These are phyloP conservation scores for Epizoanthus stellaris DNA, from an alignment of 92 coral and sea anemone genomes.

Conservation along the genomic window DNA sequence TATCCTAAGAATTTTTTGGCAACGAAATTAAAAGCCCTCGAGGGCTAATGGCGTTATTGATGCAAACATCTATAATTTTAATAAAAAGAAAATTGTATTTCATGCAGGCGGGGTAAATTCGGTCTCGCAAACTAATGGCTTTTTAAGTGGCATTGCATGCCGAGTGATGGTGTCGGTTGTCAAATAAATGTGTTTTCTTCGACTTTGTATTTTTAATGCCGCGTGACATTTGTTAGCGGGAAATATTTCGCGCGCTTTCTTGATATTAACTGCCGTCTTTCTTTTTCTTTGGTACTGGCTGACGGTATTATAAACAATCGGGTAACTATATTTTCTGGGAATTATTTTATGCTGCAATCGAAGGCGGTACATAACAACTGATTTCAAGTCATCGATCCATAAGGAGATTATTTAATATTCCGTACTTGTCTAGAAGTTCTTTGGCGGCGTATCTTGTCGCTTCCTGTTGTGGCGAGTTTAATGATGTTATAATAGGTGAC, in stretches of 20 bases:
- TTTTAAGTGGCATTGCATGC: no score
- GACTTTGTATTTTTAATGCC: no score
- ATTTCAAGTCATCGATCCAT: neutral
- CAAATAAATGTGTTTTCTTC: no score
- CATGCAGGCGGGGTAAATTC: no score
- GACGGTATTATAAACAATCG: neutral
- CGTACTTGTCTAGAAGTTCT: no score
- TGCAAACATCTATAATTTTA: neutral
- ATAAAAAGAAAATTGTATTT: neutral
- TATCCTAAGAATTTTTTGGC: slow-evolving; percentile 2
- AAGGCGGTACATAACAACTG: neutral
- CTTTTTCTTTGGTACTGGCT: no score
- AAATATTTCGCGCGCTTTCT: no score
- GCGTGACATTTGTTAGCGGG: no score
- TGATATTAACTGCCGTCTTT: no score
- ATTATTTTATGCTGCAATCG: neutral
- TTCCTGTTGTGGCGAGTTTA: neutral
- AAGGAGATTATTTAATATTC: no score
- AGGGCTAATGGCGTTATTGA: neutral
- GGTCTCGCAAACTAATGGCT: no score
- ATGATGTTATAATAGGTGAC: neutral
- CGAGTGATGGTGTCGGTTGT: no score
- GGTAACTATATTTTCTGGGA: neutral
- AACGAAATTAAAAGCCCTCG: neutral
- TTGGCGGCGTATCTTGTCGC: neutral